phyloP scores from a whole-genome alignment of 2,113 vertebrate genomes.

The Euleptes europaea region DNA sequence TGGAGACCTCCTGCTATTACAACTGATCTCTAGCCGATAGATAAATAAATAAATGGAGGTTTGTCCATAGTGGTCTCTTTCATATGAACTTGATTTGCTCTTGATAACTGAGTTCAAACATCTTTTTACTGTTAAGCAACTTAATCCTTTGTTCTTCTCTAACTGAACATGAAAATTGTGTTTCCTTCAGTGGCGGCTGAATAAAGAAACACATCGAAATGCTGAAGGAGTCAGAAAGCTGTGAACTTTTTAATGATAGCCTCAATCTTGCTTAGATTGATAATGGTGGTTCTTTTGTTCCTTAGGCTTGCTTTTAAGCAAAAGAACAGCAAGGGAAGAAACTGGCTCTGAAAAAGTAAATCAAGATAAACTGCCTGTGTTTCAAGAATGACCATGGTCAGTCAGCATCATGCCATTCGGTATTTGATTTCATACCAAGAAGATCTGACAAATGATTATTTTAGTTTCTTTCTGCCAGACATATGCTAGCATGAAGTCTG shows the following conservation, averaged over 20 bases:
- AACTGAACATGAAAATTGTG: not conserved
- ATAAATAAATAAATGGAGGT: constrained; percentile 27
- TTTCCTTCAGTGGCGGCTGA: not conserved
- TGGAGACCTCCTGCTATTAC: no score
- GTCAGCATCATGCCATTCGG: not conserved
- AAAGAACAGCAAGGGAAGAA: not conserved
- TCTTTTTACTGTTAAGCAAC: not conserved
- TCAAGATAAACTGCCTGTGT: not conserved
- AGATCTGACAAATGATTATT: not conserved
- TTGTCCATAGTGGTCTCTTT: constrained; percentile 7
- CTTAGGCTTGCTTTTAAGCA: constrained; percentile 3
- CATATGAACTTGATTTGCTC: not conserved
- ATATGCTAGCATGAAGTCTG: not conserved
- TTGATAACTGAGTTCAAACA: not conserved
- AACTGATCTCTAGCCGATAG: no score
- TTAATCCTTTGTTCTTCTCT: constrained; percentile 19
- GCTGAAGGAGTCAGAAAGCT: not conserved
- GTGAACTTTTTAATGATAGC: not conserved
- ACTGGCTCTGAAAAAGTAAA: not conserved
- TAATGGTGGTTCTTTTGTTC: not conserved
- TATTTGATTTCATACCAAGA: rapidly evolving
- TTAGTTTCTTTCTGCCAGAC: rapidly evolving
- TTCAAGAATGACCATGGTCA: not conserved
- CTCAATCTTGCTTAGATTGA: not conserved
- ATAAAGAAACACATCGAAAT: not conserved